Conservation (phyloP, 2,888 invertebrate genomes). For the Lithosia quadra region DNA sequence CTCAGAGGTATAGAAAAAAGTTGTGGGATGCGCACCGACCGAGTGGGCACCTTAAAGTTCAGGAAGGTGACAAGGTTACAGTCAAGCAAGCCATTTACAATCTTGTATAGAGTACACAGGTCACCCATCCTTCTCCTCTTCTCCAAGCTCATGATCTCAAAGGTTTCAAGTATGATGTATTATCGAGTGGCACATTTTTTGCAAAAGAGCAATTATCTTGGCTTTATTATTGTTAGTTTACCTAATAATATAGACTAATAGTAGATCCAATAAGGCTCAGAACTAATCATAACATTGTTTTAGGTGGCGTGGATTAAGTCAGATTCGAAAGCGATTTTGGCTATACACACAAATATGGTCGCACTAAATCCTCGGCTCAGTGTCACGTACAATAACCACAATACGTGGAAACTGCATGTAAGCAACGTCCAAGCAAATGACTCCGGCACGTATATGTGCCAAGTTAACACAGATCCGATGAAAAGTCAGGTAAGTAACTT, state of each 20-base stretch:
- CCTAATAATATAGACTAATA: constrained; percentile 38
- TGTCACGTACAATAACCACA: constrained; percentile 96
- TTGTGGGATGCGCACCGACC: too few relatives aligned
- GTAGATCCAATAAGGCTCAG: constrained; percentile 43
- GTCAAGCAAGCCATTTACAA: too few relatives aligned
- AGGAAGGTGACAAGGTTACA: too few relatives aligned
- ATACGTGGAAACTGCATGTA: constrained; percentile 97
- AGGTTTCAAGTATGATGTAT: too few relatives aligned
- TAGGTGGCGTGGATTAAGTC: constrained; percentile 98
- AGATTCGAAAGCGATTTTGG: constrained; percentile 95
- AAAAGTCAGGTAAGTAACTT: constrained; percentile 90
- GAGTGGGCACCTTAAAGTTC: too few relatives aligned
- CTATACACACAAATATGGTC: constrained; percentile 96
- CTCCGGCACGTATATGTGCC: constrained; percentile 98
- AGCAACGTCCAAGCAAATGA: constrained; percentile 96
- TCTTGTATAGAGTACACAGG: too few relatives aligned
- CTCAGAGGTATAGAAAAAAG: too few relatives aligned
- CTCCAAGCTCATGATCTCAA: too few relatives aligned
- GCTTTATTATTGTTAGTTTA: constrained; percentile 43
- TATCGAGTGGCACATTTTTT: constrained; percentile 10
- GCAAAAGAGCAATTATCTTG: constrained; percentile 30
- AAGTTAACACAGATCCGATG: constrained; percentile 97
- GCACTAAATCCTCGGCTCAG: constrained; percentile 94
- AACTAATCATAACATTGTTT: constrained; percentile 53
- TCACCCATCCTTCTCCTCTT: too few relatives aligned